Conservation (phyloP, 1,140 invertebrate species). For the Psilanteris sp. region DNA sequence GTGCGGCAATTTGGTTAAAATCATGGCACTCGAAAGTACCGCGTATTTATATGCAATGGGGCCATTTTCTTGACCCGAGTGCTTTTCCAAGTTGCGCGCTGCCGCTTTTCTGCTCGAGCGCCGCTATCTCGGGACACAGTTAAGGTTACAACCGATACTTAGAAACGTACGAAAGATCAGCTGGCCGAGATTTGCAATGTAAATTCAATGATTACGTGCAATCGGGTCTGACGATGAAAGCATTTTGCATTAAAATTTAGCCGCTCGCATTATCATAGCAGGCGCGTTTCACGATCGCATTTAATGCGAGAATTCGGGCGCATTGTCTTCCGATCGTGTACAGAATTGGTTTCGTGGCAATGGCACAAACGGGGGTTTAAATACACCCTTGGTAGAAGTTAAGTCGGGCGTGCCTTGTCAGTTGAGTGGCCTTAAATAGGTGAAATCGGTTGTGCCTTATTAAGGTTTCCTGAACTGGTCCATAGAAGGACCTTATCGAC, state of each 20-base stretch:
- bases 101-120: slow-evolving; percentile 44
- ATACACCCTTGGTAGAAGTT: no score
- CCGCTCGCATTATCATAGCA: slow-evolving; percentile 37
- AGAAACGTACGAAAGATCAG: slow-evolving; percentile 56
- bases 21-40: slow-evolving; percentile 21
- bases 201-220: slow-evolving; percentile 59
- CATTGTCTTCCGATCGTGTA: no score
- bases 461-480: no score
- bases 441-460: no score
- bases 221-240: slow-evolving; percentile 45
- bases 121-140: slow-evolving; percentile 50
- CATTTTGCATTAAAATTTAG: slow-evolving; percentile 43
- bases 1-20: slow-evolving; percentile 46
- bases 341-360: no score
- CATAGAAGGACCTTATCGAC: no score
- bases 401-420: no score
- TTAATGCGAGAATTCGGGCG: no score
- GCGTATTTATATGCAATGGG: slow-evolving; percentile 53
- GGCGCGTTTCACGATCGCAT: no score
- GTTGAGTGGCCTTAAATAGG: no score
- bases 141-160: slow-evolving; percentile 62
- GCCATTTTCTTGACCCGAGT: slow-evolving; percentile 53
- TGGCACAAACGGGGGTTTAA: no score
- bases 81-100: slow-evolving; percentile 51
- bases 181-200: slow-evolving; percentile 57